A percentile compares a stretch with the other conserved stretches of the same genome.
Conservation (phyloP, 2,113 vertebrate genomes). For the Synodontis membranacea region DNA sequence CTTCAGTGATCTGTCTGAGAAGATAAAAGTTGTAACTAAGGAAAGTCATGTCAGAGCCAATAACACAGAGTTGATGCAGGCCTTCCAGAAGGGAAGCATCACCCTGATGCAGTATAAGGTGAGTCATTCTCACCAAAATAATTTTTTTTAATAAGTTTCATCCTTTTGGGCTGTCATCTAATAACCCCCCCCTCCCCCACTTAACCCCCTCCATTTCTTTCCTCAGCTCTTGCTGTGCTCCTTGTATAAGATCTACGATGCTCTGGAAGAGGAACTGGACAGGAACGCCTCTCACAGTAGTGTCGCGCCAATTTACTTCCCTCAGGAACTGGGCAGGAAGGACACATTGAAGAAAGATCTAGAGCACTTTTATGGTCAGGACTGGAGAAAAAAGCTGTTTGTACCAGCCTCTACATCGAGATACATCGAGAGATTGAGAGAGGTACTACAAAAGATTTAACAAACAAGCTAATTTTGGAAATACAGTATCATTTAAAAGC, state of each 20-base stretch:
- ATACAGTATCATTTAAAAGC: not conserved
- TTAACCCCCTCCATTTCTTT: not conserved
- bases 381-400: constrained; percentile 78
- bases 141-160: constrained; percentile 5
- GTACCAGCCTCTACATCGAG: constrained; percentile 74
- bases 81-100: constrained; percentile 86
- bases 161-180: not conserved
- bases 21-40: constrained; percentile 85
- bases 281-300: constrained; percentile 77
- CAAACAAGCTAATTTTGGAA: no score
- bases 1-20: constrained; percentile 84
- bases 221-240: constrained; percentile 86
- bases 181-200: not conserved
- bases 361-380: constrained; percentile 81
- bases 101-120: constrained; percentile 85
- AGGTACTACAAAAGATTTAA: constrained; percentile 53
- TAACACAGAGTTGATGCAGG: constrained; percentile 85
- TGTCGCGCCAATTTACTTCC: constrained; percentile 86
- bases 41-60: constrained; percentile 85
- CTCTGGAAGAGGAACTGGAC: constrained; percentile 87
- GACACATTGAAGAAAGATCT: constrained; percentile 80
- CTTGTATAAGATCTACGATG: constrained; percentile 83
- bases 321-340: constrained; percentile 80
- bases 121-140: not conserved
- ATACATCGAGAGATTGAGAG: constrained; percentile 76